Evolutionary conservation across 2,113 vertebrate genomes (phyloP), one percentile per base, ranked within the genome.

Genomic region (Trematocara nigrifrons): DNA sequence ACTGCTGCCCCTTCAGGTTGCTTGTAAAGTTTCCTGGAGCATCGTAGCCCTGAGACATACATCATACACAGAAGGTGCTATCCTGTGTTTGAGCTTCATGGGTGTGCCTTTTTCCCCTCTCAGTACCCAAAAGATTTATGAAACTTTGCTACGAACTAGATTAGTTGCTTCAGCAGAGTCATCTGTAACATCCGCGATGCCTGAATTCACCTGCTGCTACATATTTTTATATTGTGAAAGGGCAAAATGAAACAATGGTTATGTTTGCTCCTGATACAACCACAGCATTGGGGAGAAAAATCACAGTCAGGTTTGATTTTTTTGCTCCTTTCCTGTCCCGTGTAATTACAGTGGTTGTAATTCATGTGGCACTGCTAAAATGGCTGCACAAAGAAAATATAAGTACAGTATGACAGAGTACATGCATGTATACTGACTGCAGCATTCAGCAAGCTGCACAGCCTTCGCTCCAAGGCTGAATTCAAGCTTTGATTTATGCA

Each of bases 181-280:
- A 16, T 84, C 86, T 81, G 83, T 80, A 87, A 89, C 92, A 93
- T 90, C 90, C 74, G 64, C 82, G 86, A 94, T 91, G 89, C 91
- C 82, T 81, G 87, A 93, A 85, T 89, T 86, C 85, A 87, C 47
- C 86, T 90, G 93, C 90, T 93, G 92, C 94, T 93, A 91, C 53
- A 2, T 85, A 80, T 81, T 92, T 93, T 92, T 92, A 78, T 88
- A 92, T 81, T 3, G 10, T 71, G 51, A 78, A 89, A 89, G 88
- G 87, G 53, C 79, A 86, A 83, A 86, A 80, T 31, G 57, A 81
- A 74, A 66, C 33, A 79, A 18, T 20, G 47, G 7, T 47, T 79
- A 20, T 66, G 56, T 86, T 83, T 87, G 53, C 69, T 79, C 79
- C 56, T 84, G 22, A 66, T 61, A 81, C 38, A 15, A 80, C 80